Base-by-base conservation (phyloP, 2,888 invertebrate species). In the Temnothorax unifasciatus region DNA sequence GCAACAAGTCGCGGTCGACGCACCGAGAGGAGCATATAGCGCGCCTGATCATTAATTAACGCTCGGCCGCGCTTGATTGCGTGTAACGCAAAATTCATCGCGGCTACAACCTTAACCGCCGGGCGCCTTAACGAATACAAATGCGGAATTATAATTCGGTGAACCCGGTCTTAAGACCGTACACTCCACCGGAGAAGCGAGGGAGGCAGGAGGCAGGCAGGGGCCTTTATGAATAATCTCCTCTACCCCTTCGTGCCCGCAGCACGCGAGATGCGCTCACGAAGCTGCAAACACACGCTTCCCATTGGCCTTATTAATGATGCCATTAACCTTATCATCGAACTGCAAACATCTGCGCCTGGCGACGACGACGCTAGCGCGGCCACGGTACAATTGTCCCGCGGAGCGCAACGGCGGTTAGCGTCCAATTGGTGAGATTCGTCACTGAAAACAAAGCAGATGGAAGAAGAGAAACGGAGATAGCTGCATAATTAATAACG, bases 141-240 rank as follows among this genome's bases (percentile, higher is more conserved):
- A 94, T 94, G 93, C 91, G 90, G 91, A 92, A 94, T 94, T 93
- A 93, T 93, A 93, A 93, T 93, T 93, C 92, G 91, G 90, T 90
- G 88, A 71, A 81, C 87, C 89, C 86, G 77, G 52, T 83, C 87
- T 57, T 68, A 57, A 83, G 87, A 38, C 69, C 86, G 79, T 86
- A 86, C 87, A 86, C 87, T 77, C 81, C 76, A 34, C 13, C 63
- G 61, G 71, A 69, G 83, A 75, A 81, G 21, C 13, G 25, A 52
- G 52, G 29, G 34, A 2, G 54, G 38, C 29, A 41, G 18, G 15
- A 3, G 18, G 41, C 38, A 59, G 66, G 15, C 29, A 15, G 29
- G n/a, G 1, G n/a, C 38, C 83, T 83, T 88, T 89, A 90, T 87
- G 90, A 88, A 89, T 90, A 88, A 89, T 90, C 82, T 85, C 85